A percentile compares a stretch with the other conserved stretches of the same genome.
Conservation (phyloP, 1,140 invertebrate species). For the Rhizoglyphus robini region DNA sequence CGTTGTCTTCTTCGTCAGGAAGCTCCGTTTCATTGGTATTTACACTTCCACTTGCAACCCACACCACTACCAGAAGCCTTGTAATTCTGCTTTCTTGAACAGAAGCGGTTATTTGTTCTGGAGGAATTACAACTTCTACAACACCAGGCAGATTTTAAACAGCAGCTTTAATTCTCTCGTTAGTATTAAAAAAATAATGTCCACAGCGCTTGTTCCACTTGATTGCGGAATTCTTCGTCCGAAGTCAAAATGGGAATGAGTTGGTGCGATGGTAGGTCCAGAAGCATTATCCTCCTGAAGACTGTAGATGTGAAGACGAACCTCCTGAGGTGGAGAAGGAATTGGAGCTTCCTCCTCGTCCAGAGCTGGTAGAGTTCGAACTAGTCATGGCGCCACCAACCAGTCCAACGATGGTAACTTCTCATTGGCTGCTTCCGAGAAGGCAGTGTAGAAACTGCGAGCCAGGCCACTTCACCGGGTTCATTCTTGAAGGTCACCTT, state of each 20-base stretch:
- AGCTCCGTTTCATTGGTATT: background rate
- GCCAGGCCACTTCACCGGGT: slow-evolving; percentile 98
- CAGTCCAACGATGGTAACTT: slow-evolving; percentile 80
- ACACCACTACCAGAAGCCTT: too few relatives aligned
- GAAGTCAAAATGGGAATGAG: slow-evolving; percentile 77
- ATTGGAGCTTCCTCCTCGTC: background rate
- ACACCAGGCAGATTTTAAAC: background rate
- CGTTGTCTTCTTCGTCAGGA: slow-evolving; percentile 54
- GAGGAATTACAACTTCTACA: background rate
- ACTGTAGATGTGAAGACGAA: too few relatives aligned
- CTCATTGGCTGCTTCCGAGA: slow-evolving; percentile 73
- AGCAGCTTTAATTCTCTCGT: too few relatives aligned
- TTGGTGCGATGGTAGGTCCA: slow-evolving; percentile 85
- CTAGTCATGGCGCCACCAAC: slow-evolving; percentile 23
- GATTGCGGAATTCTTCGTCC: slow-evolving; percentile 74
- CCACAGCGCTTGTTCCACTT: slow-evolving; percentile 87
- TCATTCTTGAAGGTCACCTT: slow-evolving; percentile 97
- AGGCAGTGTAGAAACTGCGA: slow-evolving; percentile 92
- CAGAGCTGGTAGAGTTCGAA: too few relatives aligned
- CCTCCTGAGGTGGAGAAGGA: background rate
- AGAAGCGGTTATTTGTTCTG: too few relatives aligned
- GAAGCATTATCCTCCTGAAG: slow-evolving; percentile 66
- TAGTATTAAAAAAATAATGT: slow-evolving; percentile 65
- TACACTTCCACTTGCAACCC: background rate
- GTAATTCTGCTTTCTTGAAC: too few relatives aligned